A percentile compares a stretch with the other conserved stretches of the same genome.
Conservation (phyloP, 1,140 invertebrate genomes). For the Eriosoma lanigerum region DNA sequence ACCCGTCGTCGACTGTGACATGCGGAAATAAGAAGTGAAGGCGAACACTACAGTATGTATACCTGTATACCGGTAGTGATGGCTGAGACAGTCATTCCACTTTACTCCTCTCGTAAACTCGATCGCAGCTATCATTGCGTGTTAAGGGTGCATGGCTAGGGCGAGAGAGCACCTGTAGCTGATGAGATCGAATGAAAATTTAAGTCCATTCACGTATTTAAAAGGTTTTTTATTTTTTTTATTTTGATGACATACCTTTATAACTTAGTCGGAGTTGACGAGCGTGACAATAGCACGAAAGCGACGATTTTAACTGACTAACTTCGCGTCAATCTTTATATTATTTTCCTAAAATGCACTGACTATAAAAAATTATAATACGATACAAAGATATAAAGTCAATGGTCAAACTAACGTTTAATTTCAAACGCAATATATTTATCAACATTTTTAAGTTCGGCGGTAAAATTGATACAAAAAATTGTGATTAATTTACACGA, state of each 20-base stretch:
- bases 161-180: neutral
- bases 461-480: constrained; percentile 4
- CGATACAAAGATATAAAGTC: neutral
- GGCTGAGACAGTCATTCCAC: neutral
- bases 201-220: neutral
- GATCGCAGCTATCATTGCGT: neutral
- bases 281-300: too few species aligned
- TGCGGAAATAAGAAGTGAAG: neutral
- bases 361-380: too few species aligned
- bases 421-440: constrained; percentile 23
- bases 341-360: too few species aligned
- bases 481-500: constrained; percentile 12
- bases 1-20: neutral
- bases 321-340: too few species aligned
- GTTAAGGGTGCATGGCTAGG: neutral
- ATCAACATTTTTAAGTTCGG: too few species aligned
- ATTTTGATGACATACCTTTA: too few species aligned
- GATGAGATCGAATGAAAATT: neutral
- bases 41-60: too few species aligned
- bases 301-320: too few species aligned
- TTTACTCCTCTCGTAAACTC: neutral
- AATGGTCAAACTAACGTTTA: constrained; percentile 23
- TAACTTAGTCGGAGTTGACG: too few species aligned
- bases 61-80: neutral
- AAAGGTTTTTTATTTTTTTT: neutral